phyloP scores from a whole-genome alignment of 2,888 invertebrate genomes.

The Campoplex capitator region DNA sequence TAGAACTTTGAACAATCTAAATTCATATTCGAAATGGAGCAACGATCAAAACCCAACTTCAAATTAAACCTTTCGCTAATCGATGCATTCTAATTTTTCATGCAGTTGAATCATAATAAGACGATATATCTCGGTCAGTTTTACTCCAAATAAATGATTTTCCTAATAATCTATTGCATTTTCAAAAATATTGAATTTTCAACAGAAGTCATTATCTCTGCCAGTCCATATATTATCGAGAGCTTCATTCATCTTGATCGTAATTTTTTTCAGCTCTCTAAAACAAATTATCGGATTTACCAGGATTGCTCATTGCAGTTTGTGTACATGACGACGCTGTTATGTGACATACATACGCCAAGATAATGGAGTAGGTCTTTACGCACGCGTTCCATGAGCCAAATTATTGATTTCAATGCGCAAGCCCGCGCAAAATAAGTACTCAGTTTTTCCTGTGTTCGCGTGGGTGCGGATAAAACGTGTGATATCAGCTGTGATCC shows the following conservation, averaged over 20 bases:
- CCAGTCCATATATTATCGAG: background rate
- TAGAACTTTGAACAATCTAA: background rate
- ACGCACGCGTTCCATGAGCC: conserved; percentile 78
- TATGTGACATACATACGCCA: conserved; percentile 41
- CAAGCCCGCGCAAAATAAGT: conserved; percentile 72
- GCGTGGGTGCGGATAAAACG: conserved; percentile 66
- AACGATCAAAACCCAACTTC: background rate
- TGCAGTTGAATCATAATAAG: too few relatives aligned
- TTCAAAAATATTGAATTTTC: background rate
- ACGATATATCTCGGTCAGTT: background rate
- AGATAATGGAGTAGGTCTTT: conserved; percentile 59
- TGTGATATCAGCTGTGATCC: conserved; percentile 56
- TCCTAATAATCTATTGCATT: background rate
- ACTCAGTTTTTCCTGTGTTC: conserved; percentile 9
- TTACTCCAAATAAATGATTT: background rate
- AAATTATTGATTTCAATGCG: conserved; percentile 83
- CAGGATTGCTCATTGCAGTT: conserved; percentile 33
- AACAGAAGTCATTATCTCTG: background rate
- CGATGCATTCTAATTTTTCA: too few relatives aligned
- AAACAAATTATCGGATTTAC: conserved; percentile 37
- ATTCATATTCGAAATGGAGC: background rate
- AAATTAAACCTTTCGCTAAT: background rate
- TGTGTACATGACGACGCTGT: background rate
- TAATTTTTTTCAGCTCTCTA: background rate
- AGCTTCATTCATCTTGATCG: conserved; percentile 7